phyloP scores from a whole-genome alignment of 2,888 invertebrate species.

The Parnassius glacialis region DNA sequence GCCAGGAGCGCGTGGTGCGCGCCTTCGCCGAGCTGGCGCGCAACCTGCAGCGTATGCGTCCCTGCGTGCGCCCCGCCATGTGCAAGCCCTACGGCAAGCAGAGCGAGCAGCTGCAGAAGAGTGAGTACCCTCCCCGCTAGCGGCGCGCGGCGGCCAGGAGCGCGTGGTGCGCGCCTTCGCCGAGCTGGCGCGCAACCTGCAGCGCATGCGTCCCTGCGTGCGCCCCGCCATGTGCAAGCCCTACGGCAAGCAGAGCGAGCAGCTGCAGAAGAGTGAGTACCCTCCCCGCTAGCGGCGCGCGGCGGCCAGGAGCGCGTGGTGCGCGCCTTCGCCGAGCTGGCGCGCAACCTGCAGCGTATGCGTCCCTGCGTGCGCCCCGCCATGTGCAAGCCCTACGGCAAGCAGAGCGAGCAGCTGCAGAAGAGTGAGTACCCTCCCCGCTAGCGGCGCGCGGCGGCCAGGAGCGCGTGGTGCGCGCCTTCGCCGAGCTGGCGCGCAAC shows the following conservation, averaged over 20 bases:
- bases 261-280: conserved; percentile 89
- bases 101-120: conserved; percentile 93
- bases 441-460: conserved; percentile 82
- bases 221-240: conserved; percentile 95
- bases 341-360: conserved; percentile 94
- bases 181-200: conserved; percentile 93
- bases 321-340: conserved; percentile 90
- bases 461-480: conserved; percentile 92
- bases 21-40: conserved; percentile 93
- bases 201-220: conserved; percentile 93
- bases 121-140: conserved; percentile 74
- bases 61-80: conserved; percentile 93
- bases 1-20: conserved; percentile 92
- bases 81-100: conserved; percentile 95
- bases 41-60: conserved; percentile 93
- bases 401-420: conserved; percentile 93
- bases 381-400: conserved; percentile 95
- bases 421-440: conserved; percentile 82
- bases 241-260: conserved; percentile 94
- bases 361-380: conserved; percentile 93
- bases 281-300: conserved; percentile 44
- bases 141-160: conserved; percentile 86
- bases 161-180: conserved; percentile 92
- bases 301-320: conserved; percentile 93
- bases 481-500: conserved; percentile 92